Base-by-base conservation (phyloP, 2,113 vertebrate genomes). In the Actenoides hombroni region DNA sequence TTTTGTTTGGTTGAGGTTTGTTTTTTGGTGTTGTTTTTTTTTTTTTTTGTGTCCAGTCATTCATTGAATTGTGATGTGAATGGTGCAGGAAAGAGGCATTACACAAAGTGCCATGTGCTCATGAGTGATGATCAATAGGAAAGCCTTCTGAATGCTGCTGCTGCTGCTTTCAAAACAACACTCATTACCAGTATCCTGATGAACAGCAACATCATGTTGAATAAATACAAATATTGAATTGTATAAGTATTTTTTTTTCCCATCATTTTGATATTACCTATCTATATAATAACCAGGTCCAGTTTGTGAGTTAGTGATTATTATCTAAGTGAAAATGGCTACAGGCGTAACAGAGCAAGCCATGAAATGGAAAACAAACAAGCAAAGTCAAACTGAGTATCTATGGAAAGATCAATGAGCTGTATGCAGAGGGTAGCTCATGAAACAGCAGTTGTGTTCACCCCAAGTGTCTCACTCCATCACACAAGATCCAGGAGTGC, bases 331-430 rank as follows among this genome's bases (percentile, higher is more conserved):
- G 74, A 75, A 95, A 89, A 91, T 13, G n/a, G 10, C 54, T 81
- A 59, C 23, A 51, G 51, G 26, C 70, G 44, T 33, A 82, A 49
- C 54, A 70, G 3, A 11, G 60, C 83, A 95, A 92, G 49, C 46
- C 68, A 51, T 53, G 60, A 86, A 64, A 81, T 33, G 40, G 80
- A 94, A 91, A 94, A 63, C 63, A 84, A 94, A 59, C 60, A 88
- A 63, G 31, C 16, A 59, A 83, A 56, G 26, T 51, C 60, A 86
- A 94, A 59, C 51, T 39, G 67, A 67, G 83, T 83, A 94, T 86
- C 71, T 83, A 54, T 70, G 19, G 48, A 31, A 53, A 20, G 42
- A 63, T 68, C 0, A 0, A 87, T 84, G 67, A 48, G 18, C 26
- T 59, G 4, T 21, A 42, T 13, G 19, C 35, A 74, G 51, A 60